Evolutionary conservation across 2,113 vertebrate genomes (phyloP), one percentile per base, ranked within the genome.

Genomic region (Melierax canorus): DNA sequence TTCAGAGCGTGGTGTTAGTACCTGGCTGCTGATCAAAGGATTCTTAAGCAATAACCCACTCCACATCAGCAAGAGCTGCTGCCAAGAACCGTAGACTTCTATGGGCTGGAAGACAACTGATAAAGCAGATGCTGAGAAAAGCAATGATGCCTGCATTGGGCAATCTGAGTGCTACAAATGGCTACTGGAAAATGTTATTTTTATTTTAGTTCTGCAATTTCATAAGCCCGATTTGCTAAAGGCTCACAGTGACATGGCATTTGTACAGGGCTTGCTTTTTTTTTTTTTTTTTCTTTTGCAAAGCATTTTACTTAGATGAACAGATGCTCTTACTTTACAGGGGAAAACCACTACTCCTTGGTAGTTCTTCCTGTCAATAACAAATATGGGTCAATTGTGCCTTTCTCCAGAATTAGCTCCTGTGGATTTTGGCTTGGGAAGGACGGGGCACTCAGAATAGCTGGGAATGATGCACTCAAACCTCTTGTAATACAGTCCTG

Each of bases 21-120:
- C 63, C 93, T 98, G 97, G 96, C 95, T 83, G 67, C 87, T 12
- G 84, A 97, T 97, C 93, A 97, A 96, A 97, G 92, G 84, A n/a
- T 67, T 96, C 91, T 97, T 97, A 71, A 83, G 95, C 96, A 97
- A 96, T 4, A 67, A 38, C 46, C 69, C 51, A 41, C 80, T 91
- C 72, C 94, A 79, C 96, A 97, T 94, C 95, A 97, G 95, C 92
- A 95, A 66, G 41, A 86, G 88, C 91, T 77, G 86, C 86, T 95
- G 92, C 95, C 95, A 97, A 76, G 69, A 96, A 86, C 91, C 45
- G 2, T 10, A 86, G 94, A 72, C 95, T 93, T 90, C 96, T 51
- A 45, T 5, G 68, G 72, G 43, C 75, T 95, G 73, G 59, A 80
- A 95, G 79, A 71, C 86, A 95, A 94, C 94, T 91, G 96, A 91